phyloP scores from a whole-genome alignment of 2,113 vertebrate genomes.

The Pseudorasbora parva region DNA sequence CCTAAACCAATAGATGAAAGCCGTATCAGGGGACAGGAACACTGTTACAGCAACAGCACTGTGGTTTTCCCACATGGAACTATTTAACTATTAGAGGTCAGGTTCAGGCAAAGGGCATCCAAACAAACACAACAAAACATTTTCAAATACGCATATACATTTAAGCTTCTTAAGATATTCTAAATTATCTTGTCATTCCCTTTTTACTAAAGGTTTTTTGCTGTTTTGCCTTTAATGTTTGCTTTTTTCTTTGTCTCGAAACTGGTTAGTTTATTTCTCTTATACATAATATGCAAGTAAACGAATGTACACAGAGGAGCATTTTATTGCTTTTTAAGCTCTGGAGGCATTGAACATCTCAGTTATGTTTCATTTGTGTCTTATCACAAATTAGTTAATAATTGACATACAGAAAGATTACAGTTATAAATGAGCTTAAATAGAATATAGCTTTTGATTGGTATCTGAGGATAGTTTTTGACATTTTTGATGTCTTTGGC shows the following conservation, averaged over 20 bases:
- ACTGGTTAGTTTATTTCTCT: neutral
- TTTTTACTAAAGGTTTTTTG: constrained; percentile 1
- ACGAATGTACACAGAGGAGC: neutral
- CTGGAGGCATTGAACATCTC: neutral
- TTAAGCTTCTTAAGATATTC: neutral
- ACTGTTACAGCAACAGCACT: neutral
- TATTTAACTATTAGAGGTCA: neutral
- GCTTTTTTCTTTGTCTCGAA: neutral
- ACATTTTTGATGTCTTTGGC: neutral
- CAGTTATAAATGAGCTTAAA: neutral
- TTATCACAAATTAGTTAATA: neutral
- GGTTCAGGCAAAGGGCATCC: neutral
- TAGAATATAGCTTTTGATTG: neutral
- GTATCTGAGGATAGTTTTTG: neutral
- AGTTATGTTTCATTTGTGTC: neutral
- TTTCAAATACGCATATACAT: neutral
- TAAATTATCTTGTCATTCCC: neutral
- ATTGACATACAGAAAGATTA: neutral
- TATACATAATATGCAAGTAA: neutral
- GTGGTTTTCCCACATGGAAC: constrained; percentile 1
- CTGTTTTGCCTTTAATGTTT: neutral
- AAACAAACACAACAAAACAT: constrained; percentile 13
- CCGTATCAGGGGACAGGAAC: neutral
- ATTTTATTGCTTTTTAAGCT: no score
- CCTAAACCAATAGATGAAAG: neutral